phyloP scores from a whole-genome alignment of 2,113 vertebrate genomes.

The Cebus imitator region DNA sequence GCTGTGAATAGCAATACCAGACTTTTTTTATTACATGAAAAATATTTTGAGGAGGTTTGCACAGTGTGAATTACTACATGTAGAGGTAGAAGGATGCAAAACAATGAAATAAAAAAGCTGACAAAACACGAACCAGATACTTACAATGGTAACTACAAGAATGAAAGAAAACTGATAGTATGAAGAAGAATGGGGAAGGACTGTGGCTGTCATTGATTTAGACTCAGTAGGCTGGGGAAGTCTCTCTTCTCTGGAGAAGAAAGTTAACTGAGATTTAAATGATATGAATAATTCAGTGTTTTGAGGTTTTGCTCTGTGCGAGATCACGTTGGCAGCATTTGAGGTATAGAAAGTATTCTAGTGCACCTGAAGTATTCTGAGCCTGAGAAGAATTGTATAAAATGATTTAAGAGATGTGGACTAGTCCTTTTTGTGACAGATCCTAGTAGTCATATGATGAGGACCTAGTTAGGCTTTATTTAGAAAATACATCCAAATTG shows the following conservation, averaged over 20 bases:
- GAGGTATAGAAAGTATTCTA: no score
- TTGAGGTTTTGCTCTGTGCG: neutral
- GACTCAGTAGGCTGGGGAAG: neutral
- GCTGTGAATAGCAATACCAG: neutral
- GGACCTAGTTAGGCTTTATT: neutral
- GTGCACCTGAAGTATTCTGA: neutral
- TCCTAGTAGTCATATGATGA: neutral
- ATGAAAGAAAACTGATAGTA: neutral
- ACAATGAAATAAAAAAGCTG: neutral
- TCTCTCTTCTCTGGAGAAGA: accelerated
- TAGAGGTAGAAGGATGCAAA: neutral
- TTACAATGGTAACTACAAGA: neutral
- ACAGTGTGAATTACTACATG: neutral
- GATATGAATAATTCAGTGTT: neutral
- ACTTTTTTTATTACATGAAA: neutral
- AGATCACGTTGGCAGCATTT: neutral
- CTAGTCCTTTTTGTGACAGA: neutral
- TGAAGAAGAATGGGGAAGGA: neutral
- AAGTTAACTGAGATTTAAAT: neutral
- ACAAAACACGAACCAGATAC: neutral
- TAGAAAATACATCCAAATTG: neutral
- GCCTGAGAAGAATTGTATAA: neutral
- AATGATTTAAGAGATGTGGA: neutral
- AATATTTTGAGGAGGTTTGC: neutral
- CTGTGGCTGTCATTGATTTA: neutral